phyloP scores from a whole-genome alignment of 2,888 invertebrate species.

The Cosmia pyralina region DNA sequence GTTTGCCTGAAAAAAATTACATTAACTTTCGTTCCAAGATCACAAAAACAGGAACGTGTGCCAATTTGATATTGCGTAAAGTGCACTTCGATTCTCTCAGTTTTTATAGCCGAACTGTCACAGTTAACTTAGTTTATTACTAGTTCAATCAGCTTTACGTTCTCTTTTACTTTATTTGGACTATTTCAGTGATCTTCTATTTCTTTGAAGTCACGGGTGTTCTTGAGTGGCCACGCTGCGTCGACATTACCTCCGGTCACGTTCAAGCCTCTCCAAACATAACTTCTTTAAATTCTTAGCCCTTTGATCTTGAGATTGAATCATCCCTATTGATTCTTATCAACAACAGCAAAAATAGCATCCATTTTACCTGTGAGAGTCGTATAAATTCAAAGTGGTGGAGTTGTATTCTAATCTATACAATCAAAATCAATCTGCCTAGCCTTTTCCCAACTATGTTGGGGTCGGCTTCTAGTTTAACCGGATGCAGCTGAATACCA shows the following conservation, averaged over 20 bases:
- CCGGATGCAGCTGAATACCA: no score
- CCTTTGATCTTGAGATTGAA: conserved; percentile 30
- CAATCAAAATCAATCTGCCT: no score
- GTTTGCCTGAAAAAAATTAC: background rate
- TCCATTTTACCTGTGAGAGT: background rate
- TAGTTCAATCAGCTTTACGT: conserved; percentile 40
- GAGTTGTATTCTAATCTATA: background rate
- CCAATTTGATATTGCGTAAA: conserved; percentile 38
- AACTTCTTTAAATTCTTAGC: conserved; percentile 15
- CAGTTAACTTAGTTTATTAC: conserved; percentile 42
- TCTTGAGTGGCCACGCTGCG: conserved; percentile 31
- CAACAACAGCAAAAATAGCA: background rate
- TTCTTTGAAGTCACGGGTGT: conserved; percentile 39
- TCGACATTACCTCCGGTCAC: conserved; percentile 45
- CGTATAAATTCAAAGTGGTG: background rate
- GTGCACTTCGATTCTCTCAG: conserved; percentile 20
- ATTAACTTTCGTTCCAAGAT: conserved; percentile 11
- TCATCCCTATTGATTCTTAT: background rate
- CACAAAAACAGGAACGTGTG: conserved; percentile 18
- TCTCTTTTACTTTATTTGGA: conserved; percentile 32
- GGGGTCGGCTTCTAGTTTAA: no score
- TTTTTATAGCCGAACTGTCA: conserved; percentile 37
- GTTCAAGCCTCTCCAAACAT: conserved; percentile 22
- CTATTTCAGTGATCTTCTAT: conserved; percentile 24
- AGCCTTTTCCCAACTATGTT: no score